These are phyloP conservation scores for Grammomys dolichurus DNA, from an alignment of 2,113 vertebrate genomes.

Conservation along the genomic window DNA sequence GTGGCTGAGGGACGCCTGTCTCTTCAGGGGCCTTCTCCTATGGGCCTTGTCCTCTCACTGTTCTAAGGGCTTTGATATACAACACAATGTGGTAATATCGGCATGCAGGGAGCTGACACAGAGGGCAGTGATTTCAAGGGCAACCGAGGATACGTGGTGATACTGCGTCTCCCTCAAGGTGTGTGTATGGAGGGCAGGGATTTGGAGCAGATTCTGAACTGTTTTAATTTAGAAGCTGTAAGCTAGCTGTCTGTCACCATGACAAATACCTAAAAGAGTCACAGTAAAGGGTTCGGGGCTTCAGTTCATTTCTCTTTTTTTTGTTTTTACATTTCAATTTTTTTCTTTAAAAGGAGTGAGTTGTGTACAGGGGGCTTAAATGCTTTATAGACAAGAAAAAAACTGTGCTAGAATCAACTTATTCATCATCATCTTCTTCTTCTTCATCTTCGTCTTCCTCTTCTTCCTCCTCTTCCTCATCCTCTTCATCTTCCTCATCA, in stretches of 20 bases:
- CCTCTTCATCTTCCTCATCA: too few species aligned
- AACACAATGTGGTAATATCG: too few species aligned
- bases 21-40: not conserved
- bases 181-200: not conserved
- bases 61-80: not conserved
- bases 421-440: too few species aligned
- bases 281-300: not conserved
- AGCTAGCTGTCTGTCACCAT: not conserved
- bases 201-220: not conserved
- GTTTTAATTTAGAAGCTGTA: not conserved
- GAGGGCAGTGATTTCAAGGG: not conserved
- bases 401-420: too few species aligned
- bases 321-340: too few species aligned
- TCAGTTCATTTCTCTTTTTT: not conserved
- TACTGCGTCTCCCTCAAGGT: not conserved
- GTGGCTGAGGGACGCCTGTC: not conserved
- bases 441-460: too few species aligned
- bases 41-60: not conserved
- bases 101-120: not conserved
- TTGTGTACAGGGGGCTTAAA: too few species aligned
- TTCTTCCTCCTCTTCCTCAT: too few species aligned
- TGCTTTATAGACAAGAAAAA: too few species aligned
- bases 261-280: too few species aligned
- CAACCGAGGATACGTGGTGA: not conserved
- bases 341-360: too few species aligned